These are phyloP conservation scores for Anseranas semipalmata DNA, from an alignment of 2,113 vertebrate genomes.

Conservation along the genomic window DNA sequence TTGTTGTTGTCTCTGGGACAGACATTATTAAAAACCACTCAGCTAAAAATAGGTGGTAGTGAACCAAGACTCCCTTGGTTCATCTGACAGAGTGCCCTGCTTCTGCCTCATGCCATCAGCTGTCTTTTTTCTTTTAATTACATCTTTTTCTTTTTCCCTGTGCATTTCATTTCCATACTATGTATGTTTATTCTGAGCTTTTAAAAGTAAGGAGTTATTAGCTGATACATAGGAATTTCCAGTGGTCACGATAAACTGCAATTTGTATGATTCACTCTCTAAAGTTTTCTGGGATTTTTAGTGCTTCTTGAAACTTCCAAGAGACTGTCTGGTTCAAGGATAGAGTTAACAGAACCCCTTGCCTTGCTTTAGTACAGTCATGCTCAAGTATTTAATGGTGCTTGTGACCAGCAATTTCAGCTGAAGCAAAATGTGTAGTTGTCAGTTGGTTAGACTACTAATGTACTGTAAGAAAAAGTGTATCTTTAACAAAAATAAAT, in stretches of 20 bases:
- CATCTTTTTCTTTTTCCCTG: background rate
- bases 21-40: conserved; percentile 24
- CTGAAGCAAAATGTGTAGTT: background rate
- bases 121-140: conserved; percentile 37
- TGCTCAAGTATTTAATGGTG: background rate
- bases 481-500: conserved; percentile 20
- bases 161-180: background rate
- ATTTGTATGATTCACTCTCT: background rate
- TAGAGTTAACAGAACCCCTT: background rate
- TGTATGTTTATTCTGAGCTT: background rate
- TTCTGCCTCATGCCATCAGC: conserved; percentile 5
- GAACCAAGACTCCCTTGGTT: background rate
- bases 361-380: background rate
- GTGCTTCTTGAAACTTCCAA: background rate
- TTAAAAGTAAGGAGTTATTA: background rate
- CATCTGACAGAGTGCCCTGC: background rate
- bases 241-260: background rate
- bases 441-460: background rate
- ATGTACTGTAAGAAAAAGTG: background rate
- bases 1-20: background rate
- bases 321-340: background rate
- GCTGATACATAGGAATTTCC: background rate
- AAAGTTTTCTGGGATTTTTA: background rate
- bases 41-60: background rate
- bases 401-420: background rate